phyloP scores from a whole-genome alignment of 2,888 invertebrate species.

The Scrobipalpa costella region DNA sequence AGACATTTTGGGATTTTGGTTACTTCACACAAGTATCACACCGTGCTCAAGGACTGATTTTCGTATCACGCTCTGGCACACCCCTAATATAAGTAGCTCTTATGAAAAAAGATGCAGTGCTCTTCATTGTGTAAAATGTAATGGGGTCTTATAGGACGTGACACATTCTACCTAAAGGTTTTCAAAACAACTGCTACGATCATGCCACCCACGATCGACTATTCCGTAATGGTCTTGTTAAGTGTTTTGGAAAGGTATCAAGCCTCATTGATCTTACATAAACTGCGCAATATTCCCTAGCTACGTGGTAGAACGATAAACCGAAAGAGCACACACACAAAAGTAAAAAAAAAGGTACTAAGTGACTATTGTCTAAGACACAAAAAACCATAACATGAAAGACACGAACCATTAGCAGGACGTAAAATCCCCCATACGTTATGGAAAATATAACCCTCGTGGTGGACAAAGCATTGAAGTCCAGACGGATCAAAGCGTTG shows the following conservation, averaged over 20 bases:
- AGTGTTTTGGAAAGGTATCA: not conserved
- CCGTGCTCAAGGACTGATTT: slow-evolving; percentile 55
- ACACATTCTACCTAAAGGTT: not conserved
- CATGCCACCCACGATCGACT: not conserved
- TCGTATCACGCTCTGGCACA: slow-evolving; percentile 30
- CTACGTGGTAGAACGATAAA: not conserved
- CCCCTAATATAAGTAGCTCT: slow-evolving; percentile 28
- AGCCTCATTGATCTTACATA: slow-evolving; percentile 1
- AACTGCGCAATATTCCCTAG: not conserved
- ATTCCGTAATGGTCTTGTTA: not conserved
- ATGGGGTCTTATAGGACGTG: not conserved
- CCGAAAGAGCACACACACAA: not conserved
- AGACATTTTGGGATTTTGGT: slow-evolving; percentile 21
- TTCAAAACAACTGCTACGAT: not conserved
- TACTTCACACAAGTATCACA: slow-evolving; percentile 23
- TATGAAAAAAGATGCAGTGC: slow-evolving; percentile 25
- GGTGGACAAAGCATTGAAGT: slow-evolving; percentile 20
- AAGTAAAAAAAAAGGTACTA: not conserved
- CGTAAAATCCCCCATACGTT: not conserved
- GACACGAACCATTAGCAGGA: not conserved
- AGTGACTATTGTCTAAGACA: not conserved
- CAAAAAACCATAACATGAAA: not conserved
- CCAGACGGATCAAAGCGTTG: slow-evolving; percentile 35
- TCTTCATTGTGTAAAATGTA: slow-evolving; percentile 31
- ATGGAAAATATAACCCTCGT: slow-evolving; percentile 18